A percentile compares a stretch with the other conserved stretches of the same genome.
These are phyloP conservation scores for Cynopterus brachyotis DNA, from an alignment of 2,113 vertebrate species.

Conservation along the genomic window DNA sequence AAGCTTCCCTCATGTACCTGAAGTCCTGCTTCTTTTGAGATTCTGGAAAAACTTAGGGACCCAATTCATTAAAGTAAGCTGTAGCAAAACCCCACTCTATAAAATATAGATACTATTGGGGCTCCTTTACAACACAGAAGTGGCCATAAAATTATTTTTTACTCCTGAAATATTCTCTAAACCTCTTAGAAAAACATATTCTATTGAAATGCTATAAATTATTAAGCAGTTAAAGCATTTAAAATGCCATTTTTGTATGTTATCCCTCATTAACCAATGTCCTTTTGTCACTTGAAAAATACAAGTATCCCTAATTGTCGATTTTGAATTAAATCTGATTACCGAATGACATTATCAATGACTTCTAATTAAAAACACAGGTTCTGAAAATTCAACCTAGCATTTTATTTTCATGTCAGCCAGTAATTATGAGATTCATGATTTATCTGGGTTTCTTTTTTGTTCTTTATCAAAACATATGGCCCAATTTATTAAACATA, in stretches of 20 bases:
- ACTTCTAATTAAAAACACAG: constrained; percentile 54
- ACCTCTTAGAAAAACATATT: neutral
- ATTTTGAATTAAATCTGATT: constrained; percentile 41
- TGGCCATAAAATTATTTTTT: constrained; percentile 31
- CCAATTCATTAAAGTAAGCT: neutral
- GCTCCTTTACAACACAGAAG: neutral
- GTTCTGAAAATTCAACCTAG: neutral
- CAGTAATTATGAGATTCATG: neutral
- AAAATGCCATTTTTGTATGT: constrained; percentile 19
- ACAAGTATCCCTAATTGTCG: neutral
- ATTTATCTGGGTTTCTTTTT: constrained; percentile 13
- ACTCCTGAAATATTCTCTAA: constrained; percentile 3
- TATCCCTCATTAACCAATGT: constrained; percentile 22
- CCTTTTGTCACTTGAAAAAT: constrained; percentile 52
- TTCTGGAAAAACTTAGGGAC: neutral
- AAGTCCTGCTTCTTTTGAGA: neutral
- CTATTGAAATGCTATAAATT: constrained; percentile 32
- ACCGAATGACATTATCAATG: constrained; percentile 21
- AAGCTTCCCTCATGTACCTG: neutral
- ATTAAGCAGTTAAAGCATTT: constrained; percentile 1
- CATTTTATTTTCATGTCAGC: constrained; percentile 21
- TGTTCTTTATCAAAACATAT: constrained; percentile 37
- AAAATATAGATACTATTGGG: neutral
- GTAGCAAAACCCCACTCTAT: neutral
- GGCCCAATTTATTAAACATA: constrained; percentile 16